Percentiles rank a stretch among this genome's conserved stretches.
Conservation (phyloP, 2,888 invertebrate species). For the Tenthredo amoena region DNA sequence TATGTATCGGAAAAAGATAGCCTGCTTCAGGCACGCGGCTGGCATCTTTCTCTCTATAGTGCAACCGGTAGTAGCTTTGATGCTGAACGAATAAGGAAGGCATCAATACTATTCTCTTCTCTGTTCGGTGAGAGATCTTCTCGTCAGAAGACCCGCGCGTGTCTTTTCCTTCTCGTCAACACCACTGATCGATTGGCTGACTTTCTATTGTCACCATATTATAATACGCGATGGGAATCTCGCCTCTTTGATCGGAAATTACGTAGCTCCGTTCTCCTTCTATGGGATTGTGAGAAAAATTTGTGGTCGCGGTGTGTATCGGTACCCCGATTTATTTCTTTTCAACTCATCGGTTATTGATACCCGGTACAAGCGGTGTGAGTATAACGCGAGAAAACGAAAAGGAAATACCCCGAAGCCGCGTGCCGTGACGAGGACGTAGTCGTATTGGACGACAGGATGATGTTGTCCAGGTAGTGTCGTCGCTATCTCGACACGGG, state of each 20-base stretch:
- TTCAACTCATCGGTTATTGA: slow-evolving; percentile 26
- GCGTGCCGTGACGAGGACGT: slow-evolving; percentile 68
- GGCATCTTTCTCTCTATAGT: slow-evolving; percentile 6
- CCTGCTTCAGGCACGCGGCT: not conserved
- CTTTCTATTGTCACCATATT: slow-evolving; percentile 21
- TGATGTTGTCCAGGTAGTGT: slow-evolving; percentile 77
- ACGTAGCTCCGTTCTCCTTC: not conserved
- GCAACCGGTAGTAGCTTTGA: slow-evolving; percentile 21
- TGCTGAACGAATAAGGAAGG: not conserved
- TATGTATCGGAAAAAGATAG: not conserved
- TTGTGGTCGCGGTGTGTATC: not conserved
- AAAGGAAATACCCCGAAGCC: slow-evolving; percentile 24
- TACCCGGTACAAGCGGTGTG: not conserved
- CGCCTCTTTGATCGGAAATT: not conserved
- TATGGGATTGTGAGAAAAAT: not conserved
- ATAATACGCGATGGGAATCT: not conserved
- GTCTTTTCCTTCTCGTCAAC: slow-evolving; percentile 15
- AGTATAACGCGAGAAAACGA: not conserved
- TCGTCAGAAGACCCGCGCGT: not conserved
- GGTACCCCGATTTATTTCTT: not conserved
- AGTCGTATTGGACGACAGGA: slow-evolving; percentile 58
- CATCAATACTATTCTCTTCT: slow-evolving; percentile 3
- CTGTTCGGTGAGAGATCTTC: slow-evolving; percentile 5
- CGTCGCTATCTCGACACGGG: slow-evolving; percentile 76
- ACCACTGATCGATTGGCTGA: slow-evolving; percentile 31